Percentiles rank a stretch among this genome's conserved stretches.
Evolutionary conservation across 2,113 vertebrate species (phyloP).

Genomic region (Tonatia bakeri): DNA sequence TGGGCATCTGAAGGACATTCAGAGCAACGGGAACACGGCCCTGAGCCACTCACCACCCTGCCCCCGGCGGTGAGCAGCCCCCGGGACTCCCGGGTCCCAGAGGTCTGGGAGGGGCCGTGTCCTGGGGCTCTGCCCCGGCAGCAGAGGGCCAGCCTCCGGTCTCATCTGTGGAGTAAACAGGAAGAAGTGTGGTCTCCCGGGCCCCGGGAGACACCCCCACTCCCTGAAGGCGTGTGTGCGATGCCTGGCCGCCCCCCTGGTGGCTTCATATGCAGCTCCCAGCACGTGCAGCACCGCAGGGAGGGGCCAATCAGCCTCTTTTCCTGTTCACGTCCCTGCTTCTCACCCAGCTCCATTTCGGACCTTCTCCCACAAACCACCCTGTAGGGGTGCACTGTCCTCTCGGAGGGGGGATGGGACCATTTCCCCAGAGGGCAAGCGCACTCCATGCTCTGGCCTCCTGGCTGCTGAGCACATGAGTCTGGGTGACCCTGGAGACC

Average conservation of each 20-base stretch:
- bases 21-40: not conserved
- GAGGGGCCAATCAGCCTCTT: not conserved
- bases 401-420: not conserved
- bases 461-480: fast-evolving
- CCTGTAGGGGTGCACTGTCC: not conserved
- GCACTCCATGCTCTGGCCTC: fast-evolving
- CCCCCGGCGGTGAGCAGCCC: fast-evolving
- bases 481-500: fast-evolving
- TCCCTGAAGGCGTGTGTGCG: not conserved
- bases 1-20: not conserved
- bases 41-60: not conserved
- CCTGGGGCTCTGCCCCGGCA: not conserved
- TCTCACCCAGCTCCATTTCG: not conserved
- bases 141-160: not conserved
- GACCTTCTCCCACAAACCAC: not conserved
- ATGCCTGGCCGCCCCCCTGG: fast-evolving
- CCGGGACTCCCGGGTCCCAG: fast-evolving
- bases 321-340: fast-evolving
- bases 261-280: not conserved
- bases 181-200: not conserved
- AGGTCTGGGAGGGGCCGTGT: not conserved
- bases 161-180: not conserved
- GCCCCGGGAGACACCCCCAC: not conserved
- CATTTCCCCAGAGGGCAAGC: not conserved
- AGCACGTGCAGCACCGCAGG: fast-evolving